Evolutionary conservation across 2,888 invertebrate species (phyloP).

Genomic region (Megamerina dolium): DNA sequence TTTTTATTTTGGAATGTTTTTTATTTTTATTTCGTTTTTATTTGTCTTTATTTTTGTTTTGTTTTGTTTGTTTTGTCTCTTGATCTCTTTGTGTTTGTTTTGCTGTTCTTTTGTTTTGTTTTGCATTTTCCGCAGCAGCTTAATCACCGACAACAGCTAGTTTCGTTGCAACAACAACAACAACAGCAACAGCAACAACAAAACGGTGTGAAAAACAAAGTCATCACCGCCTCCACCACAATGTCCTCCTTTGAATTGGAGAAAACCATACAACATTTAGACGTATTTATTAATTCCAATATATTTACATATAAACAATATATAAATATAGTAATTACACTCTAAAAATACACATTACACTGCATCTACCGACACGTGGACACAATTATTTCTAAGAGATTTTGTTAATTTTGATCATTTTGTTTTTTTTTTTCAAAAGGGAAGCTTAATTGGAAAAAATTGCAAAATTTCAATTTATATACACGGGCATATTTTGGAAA

Average conservation of each 20-base stretch:
- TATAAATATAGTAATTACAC: not conserved
- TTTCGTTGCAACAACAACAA: slow-evolving; percentile 26
- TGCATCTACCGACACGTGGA: too few species aligned
- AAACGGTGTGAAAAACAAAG: slow-evolving; percentile 33
- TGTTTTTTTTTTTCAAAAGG: too few species aligned
- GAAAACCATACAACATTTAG: slow-evolving; percentile 42
- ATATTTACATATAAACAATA: slow-evolving; percentile 1
- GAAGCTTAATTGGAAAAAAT: too few species aligned
- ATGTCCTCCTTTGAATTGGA: slow-evolving; percentile 42
- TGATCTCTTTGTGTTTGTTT: not conserved
- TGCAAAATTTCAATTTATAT: too few species aligned
- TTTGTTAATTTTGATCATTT: too few species aligned
- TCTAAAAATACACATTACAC: too few species aligned
- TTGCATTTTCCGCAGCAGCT: slow-evolving; percentile 14
- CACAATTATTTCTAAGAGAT: too few species aligned
- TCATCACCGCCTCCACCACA: too few species aligned
- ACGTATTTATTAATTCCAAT: slow-evolving; percentile 31
- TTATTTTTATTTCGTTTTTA: too few species aligned
- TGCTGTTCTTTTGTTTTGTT: slow-evolving; percentile 11
- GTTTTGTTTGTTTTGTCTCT: slow-evolving; percentile 5
- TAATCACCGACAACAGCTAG: slow-evolving; percentile 25
- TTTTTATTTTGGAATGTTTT: too few species aligned
- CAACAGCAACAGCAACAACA: slow-evolving; percentile 27
- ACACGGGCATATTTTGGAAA: too few species aligned
- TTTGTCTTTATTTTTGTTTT: slow-evolving; percentile 2